Base-by-base conservation (phyloP, 2,888 invertebrate genomes). In the Diadromus collaris region DNA sequence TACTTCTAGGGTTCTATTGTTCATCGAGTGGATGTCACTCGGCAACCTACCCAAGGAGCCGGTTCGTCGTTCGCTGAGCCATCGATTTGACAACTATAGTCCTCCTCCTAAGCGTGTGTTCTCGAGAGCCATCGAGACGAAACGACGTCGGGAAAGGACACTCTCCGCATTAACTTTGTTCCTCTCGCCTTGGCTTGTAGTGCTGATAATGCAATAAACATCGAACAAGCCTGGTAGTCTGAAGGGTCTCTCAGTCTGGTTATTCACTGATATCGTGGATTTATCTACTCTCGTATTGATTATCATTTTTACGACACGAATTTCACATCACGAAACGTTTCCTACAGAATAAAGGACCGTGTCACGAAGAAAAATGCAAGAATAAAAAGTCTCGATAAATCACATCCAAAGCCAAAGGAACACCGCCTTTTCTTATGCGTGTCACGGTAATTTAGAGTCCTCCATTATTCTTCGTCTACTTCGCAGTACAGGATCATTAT, bases 81-180 rank as follows among this genome's bases (percentile, higher is more conserved):
- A 68, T 44, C 75, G 41, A 75, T 69, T 75, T 44, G 75, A 51
- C 41, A 56, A 75, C 75, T 68, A 73, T 73, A 46, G 58, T 56
- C 65, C 44, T 65, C 29, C 46, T 29, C 34, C 58, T 41, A 24
- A 46, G 48, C 41, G 63, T 54, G 61, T 63, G 38, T 58, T 64
- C 63, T 63, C 61, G 68, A 61, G 61, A 41, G 63, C 24, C 54
- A 68, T 63, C 54, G 74, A 68, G 51, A 44, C 29, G 41, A 29
- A 34, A 56, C 60, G 10, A 32, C 41, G 7, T 32, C 7, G 32
- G 16, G 32, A 29, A 56, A 51, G 68, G 29, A 60, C 61, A 61
- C 61, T 38, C 67, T 56, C 32, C 54, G 54, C 32, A 61, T 68
- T 68, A 51, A 74, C 38, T 75, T 29, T 34, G 51, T 32, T 9